Percentiles rank a stretch among this genome's conserved stretches.
These are phyloP conservation scores for Trichopria drosophilae DNA, from an alignment of 2,888 invertebrate genomes.

Conservation along the genomic window DNA sequence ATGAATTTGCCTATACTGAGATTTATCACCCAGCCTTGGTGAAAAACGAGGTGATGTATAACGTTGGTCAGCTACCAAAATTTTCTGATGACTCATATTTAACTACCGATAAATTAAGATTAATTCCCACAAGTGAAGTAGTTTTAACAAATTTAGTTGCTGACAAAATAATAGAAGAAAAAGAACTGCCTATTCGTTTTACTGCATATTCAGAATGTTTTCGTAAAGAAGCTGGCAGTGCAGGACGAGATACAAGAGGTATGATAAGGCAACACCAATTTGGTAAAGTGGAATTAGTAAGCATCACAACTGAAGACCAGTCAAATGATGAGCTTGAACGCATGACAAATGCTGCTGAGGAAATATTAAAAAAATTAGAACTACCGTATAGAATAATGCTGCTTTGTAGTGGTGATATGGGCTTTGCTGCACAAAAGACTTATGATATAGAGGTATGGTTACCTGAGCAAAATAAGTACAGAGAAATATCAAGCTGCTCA, in stretches of 20 bases:
- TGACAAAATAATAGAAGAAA: constrained; percentile 8
- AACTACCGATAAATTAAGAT: constrained; percentile 13
- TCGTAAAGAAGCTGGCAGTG: constrained; percentile 19
- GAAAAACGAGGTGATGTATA: constrained; percentile 18
- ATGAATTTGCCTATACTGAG: constrained; percentile 21
- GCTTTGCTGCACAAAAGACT: constrained; percentile 26
- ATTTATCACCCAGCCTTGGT: constrained; percentile 12
- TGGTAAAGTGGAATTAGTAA: constrained; percentile 23
- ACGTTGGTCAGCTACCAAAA: constrained; percentile 20
- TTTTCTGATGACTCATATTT: constrained; percentile 18
- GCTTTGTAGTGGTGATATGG: constrained; percentile 25
- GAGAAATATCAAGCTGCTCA: constrained; percentile 26
- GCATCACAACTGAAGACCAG: constrained; percentile 8
- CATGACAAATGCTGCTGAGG: constrained; percentile 19
- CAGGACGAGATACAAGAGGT: constrained; percentile 23
- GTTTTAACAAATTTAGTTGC: constrained; percentile 17
- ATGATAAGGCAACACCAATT: constrained; percentile 24
- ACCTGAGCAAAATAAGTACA: constrained; percentile 18
- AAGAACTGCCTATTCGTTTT: constrained; percentile 20
- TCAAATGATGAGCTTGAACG: constrained; percentile 19
- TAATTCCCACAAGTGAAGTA: constrained; percentile 25
- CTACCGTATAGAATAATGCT: constrained; percentile 25
- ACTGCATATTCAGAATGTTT: constrained; percentile 20
- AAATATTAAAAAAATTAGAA: constrained; percentile 23
- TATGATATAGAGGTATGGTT: constrained; percentile 28